A percentile compares a stretch with the other conserved stretches of the same genome.
Conservation (phyloP, 64 coral and sea anemone species). For the Catalaphyllia jardinei region DNA sequence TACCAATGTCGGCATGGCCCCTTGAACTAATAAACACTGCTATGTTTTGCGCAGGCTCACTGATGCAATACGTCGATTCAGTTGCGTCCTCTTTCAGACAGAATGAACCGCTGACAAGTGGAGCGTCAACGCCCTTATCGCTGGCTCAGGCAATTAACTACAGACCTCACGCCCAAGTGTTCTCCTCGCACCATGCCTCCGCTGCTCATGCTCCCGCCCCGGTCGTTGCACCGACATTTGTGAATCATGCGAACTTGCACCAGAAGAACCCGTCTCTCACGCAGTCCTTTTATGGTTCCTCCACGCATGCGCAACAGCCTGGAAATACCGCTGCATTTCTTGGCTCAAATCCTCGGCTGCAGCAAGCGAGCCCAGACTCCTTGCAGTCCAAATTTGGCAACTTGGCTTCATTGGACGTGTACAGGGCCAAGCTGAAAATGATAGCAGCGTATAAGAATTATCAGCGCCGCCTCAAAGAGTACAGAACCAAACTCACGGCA, state of each 20-base stretch:
- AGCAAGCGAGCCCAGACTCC: constrained; percentile 69
- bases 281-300: constrained; percentile 16
- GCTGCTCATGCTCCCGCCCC: neutral
- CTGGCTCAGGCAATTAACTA: constrained; percentile 12
- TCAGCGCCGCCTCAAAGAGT: constrained; percentile 73
- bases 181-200: constrained; percentile 33
- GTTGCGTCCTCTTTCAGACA: constrained; percentile 59
- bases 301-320: constrained; percentile 33
- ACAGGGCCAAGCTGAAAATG: constrained; percentile 87
- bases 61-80: constrained; percentile 84
- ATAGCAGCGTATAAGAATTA: constrained; percentile 95
- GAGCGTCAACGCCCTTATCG: constrained; percentile 16
- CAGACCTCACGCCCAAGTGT: constrained; percentile 51
- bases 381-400: constrained; percentile 75
- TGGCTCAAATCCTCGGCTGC: neutral
- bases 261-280: constrained; percentile 23
- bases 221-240: neutral
- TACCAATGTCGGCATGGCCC: no score
- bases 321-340: constrained; percentile 14
- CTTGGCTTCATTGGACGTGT: constrained; percentile 71
- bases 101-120: constrained; percentile 41
- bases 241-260: neutral
- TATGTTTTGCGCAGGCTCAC: constrained; percentile 30
- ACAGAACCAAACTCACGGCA: constrained; percentile 37
- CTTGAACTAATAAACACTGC: neutral